phyloP scores from a whole-genome alignment of 2,888 invertebrate species.

The Gasteruption jaculator region DNA sequence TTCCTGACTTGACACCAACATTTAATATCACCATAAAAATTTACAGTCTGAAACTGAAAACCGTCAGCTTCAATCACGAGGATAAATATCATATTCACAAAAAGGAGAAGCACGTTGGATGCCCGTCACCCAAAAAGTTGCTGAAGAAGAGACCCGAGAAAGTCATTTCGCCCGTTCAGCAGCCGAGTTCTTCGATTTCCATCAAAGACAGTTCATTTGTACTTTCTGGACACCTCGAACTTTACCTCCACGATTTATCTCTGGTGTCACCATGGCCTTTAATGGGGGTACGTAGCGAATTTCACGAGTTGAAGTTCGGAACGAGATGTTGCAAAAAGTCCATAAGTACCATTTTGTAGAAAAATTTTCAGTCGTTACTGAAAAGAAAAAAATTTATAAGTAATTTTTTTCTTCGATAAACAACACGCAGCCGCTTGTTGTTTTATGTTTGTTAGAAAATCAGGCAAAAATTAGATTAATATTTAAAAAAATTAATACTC shows the following conservation, averaged over 20 bases:
- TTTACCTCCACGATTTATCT: conserved; percentile 37
- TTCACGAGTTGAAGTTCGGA: neutral
- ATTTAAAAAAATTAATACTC: too few species aligned
- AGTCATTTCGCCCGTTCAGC: conserved; percentile 22
- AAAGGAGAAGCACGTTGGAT: conserved; percentile 27
- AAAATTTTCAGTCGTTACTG: neutral
- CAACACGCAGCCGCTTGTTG: too few species aligned
- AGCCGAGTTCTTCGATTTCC: conserved; percentile 20
- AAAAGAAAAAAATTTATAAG: neutral
- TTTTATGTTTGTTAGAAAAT: neutral
- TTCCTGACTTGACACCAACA: conserved; percentile 42
- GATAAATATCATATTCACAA: conserved; percentile 41
- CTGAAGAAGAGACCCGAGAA: conserved; percentile 22
- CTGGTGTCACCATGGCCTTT: conserved; percentile 34
- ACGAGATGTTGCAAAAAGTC: too few species aligned
- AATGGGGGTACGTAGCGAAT: conserved; percentile 21
- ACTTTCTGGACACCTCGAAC: conserved; percentile 30
- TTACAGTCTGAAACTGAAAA: conserved; percentile 52
- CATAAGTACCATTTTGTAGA: too few species aligned
- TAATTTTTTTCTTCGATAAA: too few species aligned
- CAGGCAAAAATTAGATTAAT: neutral
- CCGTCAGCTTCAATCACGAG: conserved; percentile 39
- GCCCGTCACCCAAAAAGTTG: conserved; percentile 38
- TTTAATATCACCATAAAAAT: conserved; percentile 52
- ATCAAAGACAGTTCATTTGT: conserved; percentile 34